phyloP scores from a whole-genome alignment of 2,797 vertebrate species.

The Geotrypetes seraphini region DNA sequence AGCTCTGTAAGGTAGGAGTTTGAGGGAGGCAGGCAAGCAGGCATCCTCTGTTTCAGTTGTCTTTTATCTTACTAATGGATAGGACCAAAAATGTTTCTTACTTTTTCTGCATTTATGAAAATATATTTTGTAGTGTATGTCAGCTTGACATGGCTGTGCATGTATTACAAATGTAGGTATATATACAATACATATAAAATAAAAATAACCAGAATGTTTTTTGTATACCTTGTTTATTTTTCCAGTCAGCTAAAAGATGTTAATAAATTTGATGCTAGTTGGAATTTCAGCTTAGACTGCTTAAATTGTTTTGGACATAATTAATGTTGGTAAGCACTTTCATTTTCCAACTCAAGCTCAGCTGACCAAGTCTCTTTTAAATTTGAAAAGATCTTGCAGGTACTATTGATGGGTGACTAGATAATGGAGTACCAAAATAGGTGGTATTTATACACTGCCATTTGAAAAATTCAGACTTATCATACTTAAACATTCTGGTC shows the following conservation, averaged over 20 bases:
- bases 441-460: background rate
- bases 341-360: conserved; percentile 18
- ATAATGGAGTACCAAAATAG: conserved; percentile 9
- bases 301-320: too few species aligned
- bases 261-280: conserved; percentile 17
- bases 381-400: conserved; percentile 14
- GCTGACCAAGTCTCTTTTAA: conserved; percentile 44
- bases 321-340: too few species aligned
- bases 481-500: conserved; percentile 47
- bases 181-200: too few species aligned
- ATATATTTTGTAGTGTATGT: conserved; percentile 48
- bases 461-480: conserved; percentile 9
- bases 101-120: conserved; percentile 30
- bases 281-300: too few species aligned
- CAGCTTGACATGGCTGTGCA: conserved; percentile 53
- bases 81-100: conserved; percentile 53
- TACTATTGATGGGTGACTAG: conserved; percentile 17
- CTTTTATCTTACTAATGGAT: conserved; percentile 29
- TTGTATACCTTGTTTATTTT: conserved; percentile 38
- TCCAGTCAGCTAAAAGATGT: conserved; percentile 25
- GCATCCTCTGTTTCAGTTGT: conserved; percentile 19
- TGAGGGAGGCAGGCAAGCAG: conserved; percentile 7
- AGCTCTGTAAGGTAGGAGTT: conserved; percentile 15
- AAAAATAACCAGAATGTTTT: conserved; percentile 48
- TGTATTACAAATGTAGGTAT: conserved; percentile 49